phyloP scores from a whole-genome alignment of 2,888 invertebrate species.

The Abrostola triplasia region DNA sequence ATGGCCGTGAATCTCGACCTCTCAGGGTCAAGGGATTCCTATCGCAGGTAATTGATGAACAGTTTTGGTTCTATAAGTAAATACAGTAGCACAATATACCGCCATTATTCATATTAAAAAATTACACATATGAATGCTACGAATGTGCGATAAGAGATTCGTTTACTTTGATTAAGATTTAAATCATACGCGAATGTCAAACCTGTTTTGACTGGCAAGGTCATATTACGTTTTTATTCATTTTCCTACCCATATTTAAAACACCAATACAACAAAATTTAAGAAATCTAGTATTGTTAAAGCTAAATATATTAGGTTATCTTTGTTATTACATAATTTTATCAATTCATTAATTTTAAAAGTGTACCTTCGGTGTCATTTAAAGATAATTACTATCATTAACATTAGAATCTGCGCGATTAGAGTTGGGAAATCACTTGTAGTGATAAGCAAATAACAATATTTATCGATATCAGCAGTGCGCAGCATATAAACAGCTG shows the following conservation, averaged over 20 bases:
- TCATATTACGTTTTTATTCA: constrained; percentile 68
- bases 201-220: constrained; percentile 82
- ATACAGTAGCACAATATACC: constrained; percentile 6
- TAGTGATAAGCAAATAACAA: constrained; percentile 43
- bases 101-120: constrained; percentile 17
- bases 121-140: constrained; percentile 34
- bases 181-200: constrained; percentile 78
- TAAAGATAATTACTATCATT: constrained; percentile 43
- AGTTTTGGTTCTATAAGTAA: constrained; percentile 16
- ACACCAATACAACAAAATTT: constrained; percentile 37
- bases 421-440: constrained; percentile 41
- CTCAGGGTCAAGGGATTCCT: constrained; percentile 47
- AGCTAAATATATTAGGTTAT: constrained; percentile 16
- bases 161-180: constrained; percentile 66
- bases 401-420: constrained; percentile 44
- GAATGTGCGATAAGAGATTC: constrained; percentile 57
- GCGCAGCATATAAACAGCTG: constrained; percentile 28
- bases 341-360: constrained; percentile 26
- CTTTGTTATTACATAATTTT: constrained; percentile 9
- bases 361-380: constrained; percentile 17
- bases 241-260: constrained; percentile 68
- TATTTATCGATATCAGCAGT: constrained; percentile 37
- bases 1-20: constrained; percentile 72
- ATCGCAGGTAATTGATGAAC: constrained; percentile 27
- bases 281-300: constrained; percentile 18